Conservation (phyloP, 1,140 invertebrate species). For the Sesamia nonagrioides region DNA sequence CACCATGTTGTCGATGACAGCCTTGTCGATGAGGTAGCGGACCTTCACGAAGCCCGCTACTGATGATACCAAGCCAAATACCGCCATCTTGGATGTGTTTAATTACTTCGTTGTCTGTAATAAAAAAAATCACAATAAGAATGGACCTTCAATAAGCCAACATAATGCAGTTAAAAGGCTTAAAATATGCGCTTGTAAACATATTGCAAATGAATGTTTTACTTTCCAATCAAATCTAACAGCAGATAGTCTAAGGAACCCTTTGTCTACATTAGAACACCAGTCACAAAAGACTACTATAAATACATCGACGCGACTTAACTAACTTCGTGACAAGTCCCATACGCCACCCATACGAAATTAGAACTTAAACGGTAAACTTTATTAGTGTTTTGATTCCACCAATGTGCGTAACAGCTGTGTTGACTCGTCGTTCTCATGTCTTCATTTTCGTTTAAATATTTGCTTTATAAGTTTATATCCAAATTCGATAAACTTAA, state of each 20-base stretch:
- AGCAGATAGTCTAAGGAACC: neutral
- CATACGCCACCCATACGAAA: constrained; percentile 74
- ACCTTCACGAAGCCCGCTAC: constrained; percentile 96
- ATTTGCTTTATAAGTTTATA: constrained; percentile 55
- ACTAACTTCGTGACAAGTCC: constrained; percentile 69
- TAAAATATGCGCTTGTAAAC: constrained; percentile 5
- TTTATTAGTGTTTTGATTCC: constrained; percentile 73
- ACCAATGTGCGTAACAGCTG: constrained; percentile 71
- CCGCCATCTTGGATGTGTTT: constrained; percentile 89
- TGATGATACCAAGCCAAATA: constrained; percentile 93
- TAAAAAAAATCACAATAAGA: constrained; percentile 63
- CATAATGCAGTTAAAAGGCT: neutral
- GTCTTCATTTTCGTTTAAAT: constrained; percentile 62
- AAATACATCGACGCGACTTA: constrained; percentile 66
- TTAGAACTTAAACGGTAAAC: constrained; percentile 75
- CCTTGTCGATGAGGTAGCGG: constrained; percentile 94
- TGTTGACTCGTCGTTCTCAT: constrained; percentile 59
- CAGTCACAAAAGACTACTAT: constrained; percentile 58
- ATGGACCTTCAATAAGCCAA: neutral
- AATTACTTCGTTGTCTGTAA: constrained; percentile 72
- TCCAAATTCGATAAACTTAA: constrained; percentile 54
- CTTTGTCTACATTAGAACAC: constrained; percentile 46
- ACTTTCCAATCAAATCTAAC: neutral
- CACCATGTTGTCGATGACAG: constrained; percentile 95
- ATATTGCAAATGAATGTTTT: constrained; percentile 21